Evolutionary conservation across 2,888 invertebrate species (phyloP), one percentile per base, ranked within the genome.

Genomic region (Amphiduros pacificus): DNA sequence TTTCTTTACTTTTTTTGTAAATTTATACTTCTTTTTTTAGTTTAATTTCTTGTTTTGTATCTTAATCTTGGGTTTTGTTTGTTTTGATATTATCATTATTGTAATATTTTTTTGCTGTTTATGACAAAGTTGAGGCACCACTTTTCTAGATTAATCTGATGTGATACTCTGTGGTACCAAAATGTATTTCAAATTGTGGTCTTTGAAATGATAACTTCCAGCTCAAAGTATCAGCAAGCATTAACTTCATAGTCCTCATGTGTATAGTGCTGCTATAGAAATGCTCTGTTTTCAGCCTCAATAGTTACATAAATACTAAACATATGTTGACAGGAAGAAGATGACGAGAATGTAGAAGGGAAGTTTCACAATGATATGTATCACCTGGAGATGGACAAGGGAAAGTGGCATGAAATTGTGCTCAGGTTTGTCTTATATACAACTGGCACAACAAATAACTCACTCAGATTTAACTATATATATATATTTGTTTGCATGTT

Each of bases 361-460:
- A 88, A 87, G 64, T 93, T 94, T 84, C 91, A 87, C 71, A 91
- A 93, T 74, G 92, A 93, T 53, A 84, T 94, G 9, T 87, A 88
- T 64, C 84, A 87, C 31, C 78, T 96, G 4, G 94, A 95, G 77
- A 78, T 93, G 65, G 89, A 90, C 62, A 87, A 88, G 61, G 85
- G 88, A 51, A 86, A 87, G 64, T 95, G 94, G 93, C 88, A 89
- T 71, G 83, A 85, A 58, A 85, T 92, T 73, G 79, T 67, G 11
- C 72, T 80, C 3, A 76, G 76, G 80, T 79, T 63, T 55, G 67
- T 60, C 11, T 36, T 36, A 36, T 36, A 17, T 17, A 36, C 36
- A 9, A 14, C 36, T 9, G 17, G 17, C 11, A 36, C 36, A 17
- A 14, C 17, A 36, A 14, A 14, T 14, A 14, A 36, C 9, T 14